These are phyloP conservation scores for Amblyopsis rosae DNA, from an alignment of 2,113 vertebrate genomes.

Conservation along the genomic window DNA sequence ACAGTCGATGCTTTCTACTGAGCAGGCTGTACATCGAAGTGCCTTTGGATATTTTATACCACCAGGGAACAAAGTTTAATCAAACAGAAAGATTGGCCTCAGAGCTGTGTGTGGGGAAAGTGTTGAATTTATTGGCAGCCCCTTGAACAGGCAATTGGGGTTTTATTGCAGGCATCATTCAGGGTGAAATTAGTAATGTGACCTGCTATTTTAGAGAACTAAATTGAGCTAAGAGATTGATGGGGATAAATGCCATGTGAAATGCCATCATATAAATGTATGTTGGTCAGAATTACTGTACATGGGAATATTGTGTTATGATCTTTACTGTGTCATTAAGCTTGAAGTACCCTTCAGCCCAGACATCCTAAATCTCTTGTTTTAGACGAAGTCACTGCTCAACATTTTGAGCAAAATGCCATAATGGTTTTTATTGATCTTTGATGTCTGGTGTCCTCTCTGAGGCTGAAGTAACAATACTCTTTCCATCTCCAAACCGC, in stretches of 20 bases:
- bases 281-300: no score
- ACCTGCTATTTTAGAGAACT: slow-evolving; percentile 63
- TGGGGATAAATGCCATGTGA: slow-evolving; percentile 67
- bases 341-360: slow-evolving; percentile 17
- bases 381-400: slow-evolving; percentile 49
- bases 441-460: slow-evolving; percentile 44
- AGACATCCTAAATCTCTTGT: slow-evolving; percentile 40
- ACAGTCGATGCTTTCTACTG: slow-evolving; percentile 53
- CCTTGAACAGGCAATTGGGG: slow-evolving; percentile 48
- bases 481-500: slow-evolving; percentile 52
- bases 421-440: slow-evolving; percentile 73
- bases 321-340: background rate
- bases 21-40: slow-evolving; percentile 64
- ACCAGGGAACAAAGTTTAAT: slow-evolving; percentile 68
- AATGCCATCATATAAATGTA: slow-evolving; percentile 65
- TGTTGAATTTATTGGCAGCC: slow-evolving; percentile 65
- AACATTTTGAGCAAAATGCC: slow-evolving; percentile 60
- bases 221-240: slow-evolving; percentile 61
- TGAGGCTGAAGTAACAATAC: slow-evolving; percentile 53
- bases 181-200: slow-evolving; percentile 66
- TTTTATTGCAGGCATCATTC: slow-evolving; percentile 73
- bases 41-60: slow-evolving; percentile 64
- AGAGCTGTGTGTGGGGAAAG: slow-evolving; percentile 54
- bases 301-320: background rate
- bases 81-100: slow-evolving; percentile 68